Evolutionary conservation across 1,140 invertebrate genomes (phyloP).

Genomic region (Hestina assimilis): DNA sequence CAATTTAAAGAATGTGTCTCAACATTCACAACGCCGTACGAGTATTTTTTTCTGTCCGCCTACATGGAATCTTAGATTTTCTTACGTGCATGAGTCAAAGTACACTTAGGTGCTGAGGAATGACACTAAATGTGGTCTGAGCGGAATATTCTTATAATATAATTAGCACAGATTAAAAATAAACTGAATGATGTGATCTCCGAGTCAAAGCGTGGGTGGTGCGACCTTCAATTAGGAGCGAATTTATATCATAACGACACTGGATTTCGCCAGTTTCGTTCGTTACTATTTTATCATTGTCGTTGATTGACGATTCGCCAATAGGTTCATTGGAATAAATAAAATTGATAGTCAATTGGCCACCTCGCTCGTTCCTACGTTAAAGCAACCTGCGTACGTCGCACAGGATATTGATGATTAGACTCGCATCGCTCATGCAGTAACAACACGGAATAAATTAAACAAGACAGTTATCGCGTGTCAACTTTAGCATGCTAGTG

Average conservation of each 20-base stretch:
- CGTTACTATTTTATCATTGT: conserved; percentile 31
- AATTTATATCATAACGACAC: conserved; percentile 31
- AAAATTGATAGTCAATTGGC: conserved; percentile 24
- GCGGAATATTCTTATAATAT: conserved; percentile 45
- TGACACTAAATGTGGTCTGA: conserved; percentile 43
- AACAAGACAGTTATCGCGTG: conserved; percentile 37
- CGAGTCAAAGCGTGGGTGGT: conserved; percentile 51
- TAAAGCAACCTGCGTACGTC: conserved; percentile 8
- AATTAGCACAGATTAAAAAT: conserved; percentile 66
- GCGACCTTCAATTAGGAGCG: conserved; percentile 54
- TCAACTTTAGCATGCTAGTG: conserved; percentile 50
- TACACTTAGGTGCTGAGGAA: conserved; percentile 10
- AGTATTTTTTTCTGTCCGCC: conserved; percentile 18
- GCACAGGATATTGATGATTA: conserved; percentile 43
- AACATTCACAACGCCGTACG: conserved; percentile 5
- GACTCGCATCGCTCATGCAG: conserved; percentile 27
- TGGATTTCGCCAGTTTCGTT: conserved; percentile 35
- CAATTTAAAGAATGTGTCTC: conserved; percentile 25
- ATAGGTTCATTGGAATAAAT: conserved; percentile 34
- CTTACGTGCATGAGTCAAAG: conserved; percentile 25
- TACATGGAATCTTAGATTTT: conserved; percentile 23
- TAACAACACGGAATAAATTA: conserved; percentile 37
- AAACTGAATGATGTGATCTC: conserved; percentile 47
- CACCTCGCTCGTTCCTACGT: neutral
- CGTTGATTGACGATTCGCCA: conserved; percentile 47